Percentiles rank a stretch among this genome's conserved stretches.
These are phyloP conservation scores for Ips typographus DNA, from an alignment of 1,140 invertebrate species.

Conservation along the genomic window DNA sequence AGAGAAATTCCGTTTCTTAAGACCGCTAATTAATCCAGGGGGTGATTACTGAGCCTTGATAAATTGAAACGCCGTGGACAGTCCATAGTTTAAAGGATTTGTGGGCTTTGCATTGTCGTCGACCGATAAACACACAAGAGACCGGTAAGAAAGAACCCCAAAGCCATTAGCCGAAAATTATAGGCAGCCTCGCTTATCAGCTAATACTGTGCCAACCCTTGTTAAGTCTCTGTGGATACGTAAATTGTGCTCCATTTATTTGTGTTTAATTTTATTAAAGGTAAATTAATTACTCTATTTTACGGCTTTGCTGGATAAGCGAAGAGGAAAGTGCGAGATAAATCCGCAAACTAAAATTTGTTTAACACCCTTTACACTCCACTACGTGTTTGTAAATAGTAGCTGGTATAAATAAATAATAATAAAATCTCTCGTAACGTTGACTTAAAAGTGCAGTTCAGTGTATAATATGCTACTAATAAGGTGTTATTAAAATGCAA, in stretches of 20 bases:
- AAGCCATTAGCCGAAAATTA: conserved; percentile 23
- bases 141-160: conserved; percentile 9
- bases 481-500: too few species aligned
- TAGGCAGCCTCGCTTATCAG: conserved; percentile 20
- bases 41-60: not conserved
- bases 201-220: conserved; percentile 8
- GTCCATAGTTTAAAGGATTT: conserved; percentile 25
- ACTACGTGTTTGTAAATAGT: too few species aligned
- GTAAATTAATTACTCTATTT: conserved; percentile 1
- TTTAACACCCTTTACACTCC: too few species aligned
- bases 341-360: too few species aligned
- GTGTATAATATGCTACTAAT: too few species aligned
- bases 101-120: conserved; percentile 13
- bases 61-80: conserved; percentile 17
- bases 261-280: conserved; percentile 4
- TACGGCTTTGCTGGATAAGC: not conserved
- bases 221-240: conserved; percentile 2
- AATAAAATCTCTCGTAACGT: too few species aligned
- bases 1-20: too few species aligned
- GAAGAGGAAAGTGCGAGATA: too few species aligned
- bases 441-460: too few species aligned
- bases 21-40: not conserved
- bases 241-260: conserved; percentile 1
- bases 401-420: too few species aligned
- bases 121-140: conserved; percentile 10